phyloP scores from a whole-genome alignment of 2,113 vertebrate species.

The Electrona antarctica region DNA sequence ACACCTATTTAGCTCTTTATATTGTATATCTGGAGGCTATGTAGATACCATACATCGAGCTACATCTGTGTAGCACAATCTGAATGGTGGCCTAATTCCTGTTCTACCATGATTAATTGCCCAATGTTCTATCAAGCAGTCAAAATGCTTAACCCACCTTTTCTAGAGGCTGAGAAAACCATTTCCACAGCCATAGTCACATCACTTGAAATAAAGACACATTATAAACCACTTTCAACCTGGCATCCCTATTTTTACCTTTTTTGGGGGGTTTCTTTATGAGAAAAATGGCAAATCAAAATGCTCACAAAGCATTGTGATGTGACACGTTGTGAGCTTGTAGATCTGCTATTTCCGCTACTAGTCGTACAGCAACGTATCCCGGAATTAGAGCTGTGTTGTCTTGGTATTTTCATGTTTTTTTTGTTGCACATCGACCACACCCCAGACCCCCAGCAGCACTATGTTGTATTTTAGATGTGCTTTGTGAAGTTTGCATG shows the following conservation, averaged over 20 bases:
- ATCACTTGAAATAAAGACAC: background rate
- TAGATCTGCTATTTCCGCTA: too few relatives aligned
- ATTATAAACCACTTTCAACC: too few relatives aligned
- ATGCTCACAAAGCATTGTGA: too few relatives aligned
- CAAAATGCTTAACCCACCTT: slow-evolving; percentile 3
- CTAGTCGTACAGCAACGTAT: too few relatives aligned
- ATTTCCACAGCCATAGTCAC: background rate
- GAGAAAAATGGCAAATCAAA: too few relatives aligned
- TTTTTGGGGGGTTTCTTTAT: too few relatives aligned
- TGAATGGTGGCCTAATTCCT: slow-evolving; percentile 38
- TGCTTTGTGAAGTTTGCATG: slow-evolving; percentile 53
- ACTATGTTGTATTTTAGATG: slow-evolving; percentile 32
- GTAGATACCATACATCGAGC: slow-evolving; percentile 15
- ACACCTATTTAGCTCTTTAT: slow-evolving; percentile 27
- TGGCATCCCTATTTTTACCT: too few relatives aligned
- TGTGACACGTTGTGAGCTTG: too few relatives aligned
- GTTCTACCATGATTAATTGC: slow-evolving; percentile 29
- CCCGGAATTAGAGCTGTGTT: background rate
- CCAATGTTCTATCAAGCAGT: slow-evolving; percentile 20
- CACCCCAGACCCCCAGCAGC: background rate
- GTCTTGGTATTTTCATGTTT: background rate
- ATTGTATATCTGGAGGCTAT: slow-evolving; percentile 36
- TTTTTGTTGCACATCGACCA: slow-evolving; percentile 21
- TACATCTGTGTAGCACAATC: slow-evolving; percentile 20
- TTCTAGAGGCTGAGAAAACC: background rate